A percentile compares a stretch with the other conserved stretches of the same genome.
phyloP scores from a whole-genome alignment of 2,888 invertebrate genomes.

The Drosophila meridionalis region DNA sequence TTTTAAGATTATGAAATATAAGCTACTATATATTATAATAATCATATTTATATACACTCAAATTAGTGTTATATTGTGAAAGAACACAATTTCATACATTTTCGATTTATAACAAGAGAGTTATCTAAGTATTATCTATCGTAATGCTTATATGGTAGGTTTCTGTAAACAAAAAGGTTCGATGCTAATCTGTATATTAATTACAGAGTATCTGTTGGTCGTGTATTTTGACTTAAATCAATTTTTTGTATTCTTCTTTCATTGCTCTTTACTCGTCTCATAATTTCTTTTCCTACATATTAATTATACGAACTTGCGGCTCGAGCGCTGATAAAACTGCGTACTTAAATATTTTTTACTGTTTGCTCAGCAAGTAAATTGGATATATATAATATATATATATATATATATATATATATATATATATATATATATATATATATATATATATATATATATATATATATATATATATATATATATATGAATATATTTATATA shows the following conservation, averaged over 20 bases:
- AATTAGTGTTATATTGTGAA: no score
- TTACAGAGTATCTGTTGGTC: not conserved
- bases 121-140: not conserved
- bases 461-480: constrained; percentile 3
- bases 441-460: constrained; percentile 1
- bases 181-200: no score
- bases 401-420: not conserved
- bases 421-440: not conserved
- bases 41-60: no score
- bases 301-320: constrained; percentile 15
- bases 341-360: constrained; percentile 19
- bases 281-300: constrained; percentile 9
- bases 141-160: not conserved
- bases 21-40: no score
- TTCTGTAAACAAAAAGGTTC: no score
- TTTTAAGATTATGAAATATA: no score
- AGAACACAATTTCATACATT: no score
- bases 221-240: no score
- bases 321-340: constrained; percentile 43
- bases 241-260: constrained; percentile 8
- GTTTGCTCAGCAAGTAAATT: constrained; percentile 42
- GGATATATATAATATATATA: constrained; percentile 2
- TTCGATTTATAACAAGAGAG: not conserved
- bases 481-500: not conserved
- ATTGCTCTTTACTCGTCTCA: constrained; percentile 3